Percentiles rank a stretch among this genome's conserved stretches.
These are phyloP conservation scores for Orthosia cruda DNA, from an alignment of 2,888 invertebrate species.

Conservation along the genomic window DNA sequence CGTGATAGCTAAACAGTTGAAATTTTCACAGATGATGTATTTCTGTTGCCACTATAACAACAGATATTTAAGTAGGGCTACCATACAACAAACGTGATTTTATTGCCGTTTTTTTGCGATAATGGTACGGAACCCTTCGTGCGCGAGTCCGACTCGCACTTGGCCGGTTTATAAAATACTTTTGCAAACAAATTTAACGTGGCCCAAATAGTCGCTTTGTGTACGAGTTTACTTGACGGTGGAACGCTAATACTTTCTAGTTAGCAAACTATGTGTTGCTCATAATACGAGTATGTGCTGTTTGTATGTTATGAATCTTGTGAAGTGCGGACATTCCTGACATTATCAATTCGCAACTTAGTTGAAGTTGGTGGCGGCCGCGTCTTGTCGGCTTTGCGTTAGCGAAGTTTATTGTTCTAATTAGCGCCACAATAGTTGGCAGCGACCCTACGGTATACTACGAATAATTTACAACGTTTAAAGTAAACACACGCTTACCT, in stretches of 20 bases:
- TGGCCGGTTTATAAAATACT: conserved; percentile 24
- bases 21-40: no score
- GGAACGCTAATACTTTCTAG: conserved; percentile 42
- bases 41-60: no score
- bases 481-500: conserved; percentile 38
- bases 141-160: no score
- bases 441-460: conserved; percentile 47
- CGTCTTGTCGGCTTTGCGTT: conserved; percentile 31
- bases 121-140: no score
- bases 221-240: conserved; percentile 2
- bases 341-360: conserved; percentile 47
- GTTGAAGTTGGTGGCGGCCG: conserved; percentile 18
- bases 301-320: conserved; percentile 32
- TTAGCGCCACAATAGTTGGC: conserved; percentile 57
- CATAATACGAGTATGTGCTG: conserved; percentile 4
- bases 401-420: conserved; percentile 64
- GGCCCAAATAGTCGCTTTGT: conserved; percentile 31
- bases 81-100: no score
- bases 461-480: conserved; percentile 38
- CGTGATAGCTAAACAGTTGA: no score
- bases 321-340: conserved; percentile 54
- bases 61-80: no score
- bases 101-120: no score
- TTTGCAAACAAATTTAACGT: conserved; percentile 16
- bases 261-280: conserved; percentile 51